Evolutionary conservation across 92 coral and sea anemone genomes (phyloP), one percentile per base, ranked within the genome.

Genomic region (Anthopleura xanthogrammica): DNA sequence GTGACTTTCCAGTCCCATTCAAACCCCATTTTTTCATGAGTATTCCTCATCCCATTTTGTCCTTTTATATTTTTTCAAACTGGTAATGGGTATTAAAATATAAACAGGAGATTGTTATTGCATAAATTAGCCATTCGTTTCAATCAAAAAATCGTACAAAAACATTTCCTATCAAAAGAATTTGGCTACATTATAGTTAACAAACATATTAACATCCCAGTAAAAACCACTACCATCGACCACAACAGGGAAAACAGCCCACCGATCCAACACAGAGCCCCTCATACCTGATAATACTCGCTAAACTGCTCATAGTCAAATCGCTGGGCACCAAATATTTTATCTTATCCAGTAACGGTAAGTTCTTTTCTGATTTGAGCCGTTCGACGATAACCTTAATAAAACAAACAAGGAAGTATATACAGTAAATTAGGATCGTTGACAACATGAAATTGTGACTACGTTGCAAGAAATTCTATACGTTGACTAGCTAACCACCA

Each of bases 261-360:
- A 75, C 39, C 16, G 2, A 14, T 4, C 2, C 20, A 72, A 10
- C 9, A 46, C 50, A 46, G 50, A 5, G 7, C 74, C 74, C n/a
- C 13, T 16, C 23, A 16, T 68, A 94, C 99, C 99, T 90, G 60
- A 97, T 92, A 48, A 97, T 97, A 73, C 99, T 93, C 7, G 99
- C 95, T 68, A 97, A 80, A 82, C 98, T 97, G 87, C 99, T 97
- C 99, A 97, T 97, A 6, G 99, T 91, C 52, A 97, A 82, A 79
- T 97, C 99, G 10, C 95, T 83, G 1, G 99, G 99, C 19, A 97
- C 99, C 72, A 97, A 86, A 78, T 97, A 97, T 82, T 97, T 97
- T 72, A 97, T 94, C 85, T 97, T 97, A 86, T 97, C 99, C 88
- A 97, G 78, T 52, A 97, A 90, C 60, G 99, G 99, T 77, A 97